phyloP scores from a whole-genome alignment of 2,113 vertebrate genomes.

The Leucopsar rothschildi region DNA sequence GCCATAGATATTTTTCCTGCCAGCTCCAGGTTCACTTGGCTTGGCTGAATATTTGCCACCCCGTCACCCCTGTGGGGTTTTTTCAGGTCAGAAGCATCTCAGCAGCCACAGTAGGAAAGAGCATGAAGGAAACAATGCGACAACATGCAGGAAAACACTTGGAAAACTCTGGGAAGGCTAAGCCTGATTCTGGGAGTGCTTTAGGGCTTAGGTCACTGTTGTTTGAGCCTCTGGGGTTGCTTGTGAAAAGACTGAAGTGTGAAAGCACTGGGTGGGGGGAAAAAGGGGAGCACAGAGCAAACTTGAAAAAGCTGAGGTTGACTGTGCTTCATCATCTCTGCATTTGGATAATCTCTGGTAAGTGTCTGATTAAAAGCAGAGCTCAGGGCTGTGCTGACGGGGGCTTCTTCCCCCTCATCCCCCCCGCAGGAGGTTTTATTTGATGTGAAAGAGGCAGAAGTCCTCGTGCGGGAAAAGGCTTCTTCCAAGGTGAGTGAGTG shows the following conservation, averaged over 20 bases:
- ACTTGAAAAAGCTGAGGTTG: neutral
- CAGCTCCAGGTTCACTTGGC: neutral
- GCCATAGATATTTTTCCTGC: neutral
- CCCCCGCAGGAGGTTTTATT: slow-evolving; percentile 71
- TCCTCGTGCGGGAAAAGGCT: slow-evolving; percentile 73
- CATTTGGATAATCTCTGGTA: neutral
- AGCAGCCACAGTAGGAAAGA: neutral
- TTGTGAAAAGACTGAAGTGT: neutral
- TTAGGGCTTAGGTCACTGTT: neutral
- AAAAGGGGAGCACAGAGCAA: neutral
- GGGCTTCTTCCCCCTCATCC: neutral
- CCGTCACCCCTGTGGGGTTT: neutral
- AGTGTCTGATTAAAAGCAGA: neutral
- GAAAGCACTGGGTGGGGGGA: neutral
- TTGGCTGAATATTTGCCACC: neutral
- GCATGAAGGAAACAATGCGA: neutral
- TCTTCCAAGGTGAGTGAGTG: slow-evolving; percentile 62
- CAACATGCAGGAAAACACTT: neutral
- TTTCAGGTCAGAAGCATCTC: neutral
- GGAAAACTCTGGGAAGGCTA: neutral
- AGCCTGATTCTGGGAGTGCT: neutral
- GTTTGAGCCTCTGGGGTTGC: neutral
- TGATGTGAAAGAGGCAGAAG: slow-evolving; percentile 83
- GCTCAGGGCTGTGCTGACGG: rapidly evolving
- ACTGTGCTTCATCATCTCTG: neutral